Conservation (phyloP, 2,888 invertebrate species). For the Erebia palarica region DNA sequence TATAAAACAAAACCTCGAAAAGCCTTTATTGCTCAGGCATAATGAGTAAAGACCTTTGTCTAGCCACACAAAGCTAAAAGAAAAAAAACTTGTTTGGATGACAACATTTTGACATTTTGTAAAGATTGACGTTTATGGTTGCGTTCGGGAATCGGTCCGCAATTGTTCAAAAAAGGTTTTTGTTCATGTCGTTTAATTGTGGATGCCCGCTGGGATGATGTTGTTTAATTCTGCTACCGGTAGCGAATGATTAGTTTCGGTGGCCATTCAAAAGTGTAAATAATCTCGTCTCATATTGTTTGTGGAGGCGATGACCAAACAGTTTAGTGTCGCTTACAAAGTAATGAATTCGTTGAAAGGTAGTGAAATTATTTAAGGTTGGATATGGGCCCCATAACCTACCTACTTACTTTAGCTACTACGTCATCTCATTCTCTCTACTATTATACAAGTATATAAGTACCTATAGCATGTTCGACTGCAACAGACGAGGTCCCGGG, state of each 20-base stretch:
- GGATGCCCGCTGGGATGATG: conserved; percentile 61
- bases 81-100: conserved; percentile 53
- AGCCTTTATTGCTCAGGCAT: conserved; percentile 45
- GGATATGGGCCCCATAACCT: not conserved
- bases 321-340: conserved; percentile 21
- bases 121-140: conserved; percentile 62
- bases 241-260: conserved; percentile 80
- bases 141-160: conserved; percentile 58
- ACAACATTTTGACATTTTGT: conserved; percentile 72
- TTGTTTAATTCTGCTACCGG: conserved; percentile 67
- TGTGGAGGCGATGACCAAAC: conserved; percentile 48
- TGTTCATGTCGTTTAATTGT: conserved; percentile 51
- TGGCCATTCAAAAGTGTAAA: conserved; percentile 70
- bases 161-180: conserved; percentile 72
- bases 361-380: not conserved
- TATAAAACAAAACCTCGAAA: conserved; percentile 38
- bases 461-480: too few species aligned
- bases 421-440: too few species aligned
- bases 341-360: conserved; percentile 13
- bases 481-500: too few species aligned
- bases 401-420: too few species aligned
- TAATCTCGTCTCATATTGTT: conserved; percentile 61
- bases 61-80: conserved; percentile 51
- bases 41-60: conserved; percentile 55
- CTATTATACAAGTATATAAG: too few species aligned